Conservation (phyloP, 2,797 vertebrate genomes). For the Chelmon rostratus region DNA sequence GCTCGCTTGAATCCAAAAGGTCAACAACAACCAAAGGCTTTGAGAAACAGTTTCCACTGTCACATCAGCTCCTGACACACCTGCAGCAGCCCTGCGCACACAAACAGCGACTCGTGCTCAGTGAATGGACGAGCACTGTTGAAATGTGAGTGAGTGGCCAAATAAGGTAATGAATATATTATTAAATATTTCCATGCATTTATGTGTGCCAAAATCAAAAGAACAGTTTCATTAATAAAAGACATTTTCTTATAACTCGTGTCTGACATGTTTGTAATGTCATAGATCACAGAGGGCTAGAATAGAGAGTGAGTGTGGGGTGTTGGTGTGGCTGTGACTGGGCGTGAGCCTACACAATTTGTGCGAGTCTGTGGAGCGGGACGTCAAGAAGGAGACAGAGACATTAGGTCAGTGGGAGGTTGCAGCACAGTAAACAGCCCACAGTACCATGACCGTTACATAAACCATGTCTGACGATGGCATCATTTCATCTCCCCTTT, state of each 20-base stretch:
- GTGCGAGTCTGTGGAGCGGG: conserved; percentile 14
- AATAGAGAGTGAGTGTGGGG: not conserved
- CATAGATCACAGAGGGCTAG: not conserved
- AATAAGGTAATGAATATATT: not conserved
- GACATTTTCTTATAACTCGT: not conserved
- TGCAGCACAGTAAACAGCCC: conserved; percentile 36
- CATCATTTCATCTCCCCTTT: conserved; percentile 46
- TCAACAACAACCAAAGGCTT: conserved; percentile 24
- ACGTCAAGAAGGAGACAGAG: conserved; percentile 30
- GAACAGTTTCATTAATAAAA: not conserved
- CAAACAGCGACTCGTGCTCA: not conserved
- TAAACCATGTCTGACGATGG: conserved; percentile 61
- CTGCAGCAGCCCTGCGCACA: conserved; percentile 3
- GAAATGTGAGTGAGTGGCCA: not conserved
- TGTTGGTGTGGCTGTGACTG: conserved; percentile 11
- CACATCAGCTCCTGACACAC: conserved; percentile 3
- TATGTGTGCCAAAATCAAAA: not conserved
- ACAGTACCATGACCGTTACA: conserved; percentile 31
- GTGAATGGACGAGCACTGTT: not conserved
- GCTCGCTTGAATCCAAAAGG: conserved; percentile 40
- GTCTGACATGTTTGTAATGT: conserved; percentile 5
- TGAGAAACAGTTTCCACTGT: not conserved
- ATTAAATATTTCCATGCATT: not conserved
- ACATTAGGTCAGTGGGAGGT: conserved; percentile 32
- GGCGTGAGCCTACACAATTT: conserved; percentile 30